phyloP scores from a whole-genome alignment of 2,888 invertebrate genomes.

The Apomyelois bistriatella region DNA sequence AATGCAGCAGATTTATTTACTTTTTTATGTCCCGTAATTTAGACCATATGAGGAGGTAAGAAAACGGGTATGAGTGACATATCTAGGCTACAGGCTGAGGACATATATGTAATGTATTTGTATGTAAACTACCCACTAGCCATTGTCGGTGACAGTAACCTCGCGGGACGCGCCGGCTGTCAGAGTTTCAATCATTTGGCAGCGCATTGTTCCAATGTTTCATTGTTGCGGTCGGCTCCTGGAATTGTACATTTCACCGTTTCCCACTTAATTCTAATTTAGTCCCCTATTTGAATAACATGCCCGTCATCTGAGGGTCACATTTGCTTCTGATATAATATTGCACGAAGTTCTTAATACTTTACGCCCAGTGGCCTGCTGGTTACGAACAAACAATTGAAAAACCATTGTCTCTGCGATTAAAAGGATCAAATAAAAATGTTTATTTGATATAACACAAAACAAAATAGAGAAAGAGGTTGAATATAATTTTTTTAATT shows the following conservation, averaged over 20 bases:
- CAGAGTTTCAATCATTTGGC: constrained; percentile 25
- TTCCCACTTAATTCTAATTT: constrained; percentile 24
- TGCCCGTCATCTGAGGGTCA: not conserved
- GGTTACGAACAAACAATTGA: no score
- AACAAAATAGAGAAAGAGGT: no score
- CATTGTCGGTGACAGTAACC: constrained; percentile 24
- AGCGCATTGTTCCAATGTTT: constrained; percentile 20
- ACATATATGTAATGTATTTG: constrained; percentile 13
- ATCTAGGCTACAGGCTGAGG: not conserved
- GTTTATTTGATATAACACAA: no score
- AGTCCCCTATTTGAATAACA: constrained; percentile 11
- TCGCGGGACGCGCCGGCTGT: constrained; percentile 19
- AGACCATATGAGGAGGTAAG: not conserved
- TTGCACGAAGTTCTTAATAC: not conserved
- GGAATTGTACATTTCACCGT: constrained; percentile 26
- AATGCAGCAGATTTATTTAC: no score
- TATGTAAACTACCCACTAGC: constrained; percentile 25
- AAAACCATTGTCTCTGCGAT: no score
- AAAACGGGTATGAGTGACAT: not conserved
- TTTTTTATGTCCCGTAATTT: no score
- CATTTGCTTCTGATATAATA: not conserved
- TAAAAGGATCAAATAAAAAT: no score
- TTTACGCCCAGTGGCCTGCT: no score
- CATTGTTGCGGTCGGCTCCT: constrained; percentile 25
- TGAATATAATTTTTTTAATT: no score